phyloP scores from a whole-genome alignment of 2,888 invertebrate species.

The Philonicus albiceps region DNA sequence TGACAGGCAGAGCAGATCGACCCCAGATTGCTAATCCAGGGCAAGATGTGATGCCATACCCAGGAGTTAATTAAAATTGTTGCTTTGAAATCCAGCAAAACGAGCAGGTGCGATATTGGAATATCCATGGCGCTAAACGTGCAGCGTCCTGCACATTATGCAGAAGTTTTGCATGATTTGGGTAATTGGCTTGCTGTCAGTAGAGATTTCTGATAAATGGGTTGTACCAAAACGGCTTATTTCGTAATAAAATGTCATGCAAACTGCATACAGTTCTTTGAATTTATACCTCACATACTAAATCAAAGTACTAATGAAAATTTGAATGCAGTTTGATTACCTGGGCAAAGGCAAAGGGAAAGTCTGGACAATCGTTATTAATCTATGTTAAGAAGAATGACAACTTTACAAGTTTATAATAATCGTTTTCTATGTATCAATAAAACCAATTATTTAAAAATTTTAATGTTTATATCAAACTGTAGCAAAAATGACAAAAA shows the following conservation, averaged over 20 bases:
- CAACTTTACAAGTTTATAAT: no score
- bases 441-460: no score
- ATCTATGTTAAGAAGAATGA: no score
- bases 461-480: no score
- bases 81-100: background rate
- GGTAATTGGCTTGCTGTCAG: background rate
- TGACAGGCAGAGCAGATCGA: background rate
- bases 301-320: background rate
- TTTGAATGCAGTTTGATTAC: background rate
- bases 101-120: background rate
- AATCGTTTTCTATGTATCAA: no score
- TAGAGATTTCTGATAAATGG: background rate
- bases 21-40: background rate
- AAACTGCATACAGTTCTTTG: background rate
- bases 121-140: background rate
- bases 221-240: background rate
- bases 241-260: background rate
- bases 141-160: background rate
- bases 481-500: no score
- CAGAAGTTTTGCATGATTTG: background rate
- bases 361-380: no score
- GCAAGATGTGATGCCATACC: background rate
- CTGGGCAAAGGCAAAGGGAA: no score
- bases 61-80: background rate
- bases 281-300: background rate